Conservation (phyloP, 2,888 invertebrate species). For the Dasypogon diadema region DNA sequence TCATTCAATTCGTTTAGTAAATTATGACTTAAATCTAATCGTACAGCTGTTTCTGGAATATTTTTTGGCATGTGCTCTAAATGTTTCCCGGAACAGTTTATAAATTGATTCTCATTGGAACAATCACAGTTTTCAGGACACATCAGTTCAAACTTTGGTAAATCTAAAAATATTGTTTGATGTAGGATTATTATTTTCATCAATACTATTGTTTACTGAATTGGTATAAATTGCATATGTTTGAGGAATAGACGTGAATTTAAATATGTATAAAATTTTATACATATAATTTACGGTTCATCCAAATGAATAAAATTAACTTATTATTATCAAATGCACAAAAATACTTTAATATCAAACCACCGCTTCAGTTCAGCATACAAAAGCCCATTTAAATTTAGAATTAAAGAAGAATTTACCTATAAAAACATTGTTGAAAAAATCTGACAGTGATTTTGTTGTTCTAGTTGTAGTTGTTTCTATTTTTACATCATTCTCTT, state of each 20-base stretch:
- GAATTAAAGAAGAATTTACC: too few relatives aligned
- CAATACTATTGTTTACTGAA: background rate
- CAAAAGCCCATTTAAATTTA: too few relatives aligned
- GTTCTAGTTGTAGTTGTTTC: conserved; percentile 56
- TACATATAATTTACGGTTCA: too few relatives aligned
- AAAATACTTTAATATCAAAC: too few relatives aligned
- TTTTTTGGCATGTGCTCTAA: conserved; percentile 70
- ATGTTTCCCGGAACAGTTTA: conserved; percentile 70
- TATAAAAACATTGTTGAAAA: background rate
- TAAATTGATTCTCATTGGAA: conserved; percentile 62
- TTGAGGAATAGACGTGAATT: too few relatives aligned
- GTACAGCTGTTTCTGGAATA: conserved; percentile 63
- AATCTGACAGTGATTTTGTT: conserved; percentile 58
- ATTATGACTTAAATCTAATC: conserved; percentile 66
- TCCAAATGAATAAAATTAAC: too few relatives aligned
- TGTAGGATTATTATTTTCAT: background rate
- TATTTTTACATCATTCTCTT: conserved; percentile 20
- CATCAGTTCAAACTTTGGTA: conserved; percentile 62
- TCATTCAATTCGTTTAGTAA: conserved; percentile 62
- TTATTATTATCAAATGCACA: too few relatives aligned
- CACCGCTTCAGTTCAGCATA: too few relatives aligned
- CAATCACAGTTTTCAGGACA: conserved; percentile 66
- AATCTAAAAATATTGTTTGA: too few relatives aligned
- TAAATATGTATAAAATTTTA: too few relatives aligned
- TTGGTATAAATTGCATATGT: too few relatives aligned